Evolutionary conservation across 2,113 vertebrate species (phyloP), one percentile per base, ranked within the genome.

Genomic region (Procapra przewalskii): DNA sequence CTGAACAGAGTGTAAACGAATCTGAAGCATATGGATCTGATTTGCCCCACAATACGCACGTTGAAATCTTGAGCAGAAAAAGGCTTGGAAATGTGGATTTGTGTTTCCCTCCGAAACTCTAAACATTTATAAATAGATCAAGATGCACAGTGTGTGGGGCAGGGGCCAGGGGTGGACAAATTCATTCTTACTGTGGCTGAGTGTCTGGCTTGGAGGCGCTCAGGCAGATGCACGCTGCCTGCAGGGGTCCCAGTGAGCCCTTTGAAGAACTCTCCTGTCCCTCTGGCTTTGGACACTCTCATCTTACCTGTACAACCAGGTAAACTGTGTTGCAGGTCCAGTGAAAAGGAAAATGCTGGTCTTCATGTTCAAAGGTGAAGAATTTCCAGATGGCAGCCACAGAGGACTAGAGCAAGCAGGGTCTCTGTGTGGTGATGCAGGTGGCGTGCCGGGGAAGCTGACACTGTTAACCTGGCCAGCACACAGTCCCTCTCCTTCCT

Each of bases 111-210:
- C 79, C 29, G 52, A 82, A 93, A 82, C 29, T 57, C 31, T 62
- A 90, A 89, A 86, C 89, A 62, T 80, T 79, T 90, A 67, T 94
- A 93, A 96, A 85, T 50, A 95, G 89, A 90, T 81, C 88, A 89
- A 57, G 71, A 93, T 62, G 43, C 43, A 16, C 0, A 8, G 48
- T 0, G 4, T 50, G 27, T 52, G 36, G 17, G 59, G 64, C 1
- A 9, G 33, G 14, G 59, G 21, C 0, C 1, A 40, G 36, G 36
- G 21, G 21, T 75, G 5, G 80, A 60, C 62, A 36, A 13, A 11
- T 33, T 21, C 94, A 1, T 75, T 75, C 64, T 81, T 5, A 11
- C 67, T 36, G 62, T 50, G 50, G 36, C 12, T 23, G 4, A 85
- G 71, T 25, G 59, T 82, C n/a, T 54, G 31, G 11, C 23, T 59